A percentile compares a stretch with the other conserved stretches of the same genome.
These are phyloP conservation scores for Riparia riparia DNA, from an alignment of 2,113 vertebrate genomes.

Conservation along the genomic window DNA sequence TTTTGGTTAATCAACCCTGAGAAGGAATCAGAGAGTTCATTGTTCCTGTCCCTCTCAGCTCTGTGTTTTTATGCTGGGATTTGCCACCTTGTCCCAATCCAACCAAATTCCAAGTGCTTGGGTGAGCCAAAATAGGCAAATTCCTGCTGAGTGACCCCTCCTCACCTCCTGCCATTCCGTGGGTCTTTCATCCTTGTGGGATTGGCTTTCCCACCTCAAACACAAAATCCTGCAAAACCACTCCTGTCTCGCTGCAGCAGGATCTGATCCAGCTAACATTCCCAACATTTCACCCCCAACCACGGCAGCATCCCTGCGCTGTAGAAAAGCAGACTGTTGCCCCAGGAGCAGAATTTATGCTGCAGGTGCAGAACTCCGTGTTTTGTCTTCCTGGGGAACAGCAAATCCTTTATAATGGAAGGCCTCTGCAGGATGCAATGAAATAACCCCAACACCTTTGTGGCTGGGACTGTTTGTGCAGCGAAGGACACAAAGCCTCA, in stretches of 20 bases:
- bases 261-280: background rate
- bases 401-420: background rate
- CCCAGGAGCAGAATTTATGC: background rate
- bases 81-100: background rate
- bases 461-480: background rate
- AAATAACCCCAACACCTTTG: background rate
- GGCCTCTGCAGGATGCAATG: background rate
- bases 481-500: background rate
- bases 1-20: background rate
- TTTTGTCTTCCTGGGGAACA: background rate
- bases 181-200: background rate
- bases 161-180: background rate
- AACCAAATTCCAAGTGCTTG: accelerated
- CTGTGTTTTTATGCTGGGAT: background rate
- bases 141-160: background rate
- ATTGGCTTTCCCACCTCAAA: background rate
- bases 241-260: background rate
- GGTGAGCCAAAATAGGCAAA: background rate
- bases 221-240: background rate
- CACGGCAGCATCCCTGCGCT: background rate
- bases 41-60: background rate
- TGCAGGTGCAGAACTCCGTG: background rate
- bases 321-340: background rate
- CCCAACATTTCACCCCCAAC: background rate
- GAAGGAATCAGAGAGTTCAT: background rate